These are phyloP conservation scores for Nipponacmea schrenckii DNA, from an alignment of 2,888 invertebrate species.

Conservation along the genomic window DNA sequence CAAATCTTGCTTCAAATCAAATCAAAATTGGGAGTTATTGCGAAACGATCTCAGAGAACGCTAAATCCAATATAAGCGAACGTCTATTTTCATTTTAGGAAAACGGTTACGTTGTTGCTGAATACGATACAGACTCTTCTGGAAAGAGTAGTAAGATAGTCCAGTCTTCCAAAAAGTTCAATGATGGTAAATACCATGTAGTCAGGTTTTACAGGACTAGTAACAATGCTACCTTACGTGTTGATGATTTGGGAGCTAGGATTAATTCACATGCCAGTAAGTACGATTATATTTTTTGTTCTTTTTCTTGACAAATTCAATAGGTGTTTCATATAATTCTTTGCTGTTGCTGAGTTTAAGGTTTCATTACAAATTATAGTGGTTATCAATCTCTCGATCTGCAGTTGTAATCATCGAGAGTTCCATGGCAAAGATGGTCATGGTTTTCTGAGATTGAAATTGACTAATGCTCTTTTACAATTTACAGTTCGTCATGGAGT, in stretches of 20 bases:
- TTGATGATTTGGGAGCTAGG: constrained; percentile 45
- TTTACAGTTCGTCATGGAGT: constrained; percentile 37
- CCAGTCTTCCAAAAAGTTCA: constrained; percentile 40
- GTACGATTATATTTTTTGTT: not conserved
- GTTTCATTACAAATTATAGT: too few species aligned
- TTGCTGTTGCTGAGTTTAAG: too few species aligned
- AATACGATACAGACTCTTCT: constrained; percentile 56
- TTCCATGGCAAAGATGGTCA: not conserved
- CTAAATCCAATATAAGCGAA: too few species aligned
- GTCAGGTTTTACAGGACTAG: constrained; percentile 56
- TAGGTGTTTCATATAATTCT: too few species aligned
- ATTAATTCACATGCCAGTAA: constrained; percentile 24
- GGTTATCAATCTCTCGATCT: too few species aligned
- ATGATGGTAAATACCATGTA: constrained; percentile 63
- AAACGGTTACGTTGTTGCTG: constrained; percentile 58
- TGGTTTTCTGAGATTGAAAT: too few species aligned
- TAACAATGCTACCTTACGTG: constrained; percentile 52
- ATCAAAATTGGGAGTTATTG: not conserved
- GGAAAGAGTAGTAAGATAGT: constrained; percentile 38
- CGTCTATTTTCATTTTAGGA: constrained; percentile 40
- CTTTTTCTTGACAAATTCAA: too few species aligned
- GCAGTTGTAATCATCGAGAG: not conserved
- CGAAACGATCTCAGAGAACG: too few species aligned
- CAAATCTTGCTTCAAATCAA: not conserved
- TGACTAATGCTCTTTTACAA: not conserved